These are phyloP conservation scores for Hyperoplus immaculatus DNA, from an alignment of 2,797 vertebrate genomes.

Conservation along the genomic window DNA sequence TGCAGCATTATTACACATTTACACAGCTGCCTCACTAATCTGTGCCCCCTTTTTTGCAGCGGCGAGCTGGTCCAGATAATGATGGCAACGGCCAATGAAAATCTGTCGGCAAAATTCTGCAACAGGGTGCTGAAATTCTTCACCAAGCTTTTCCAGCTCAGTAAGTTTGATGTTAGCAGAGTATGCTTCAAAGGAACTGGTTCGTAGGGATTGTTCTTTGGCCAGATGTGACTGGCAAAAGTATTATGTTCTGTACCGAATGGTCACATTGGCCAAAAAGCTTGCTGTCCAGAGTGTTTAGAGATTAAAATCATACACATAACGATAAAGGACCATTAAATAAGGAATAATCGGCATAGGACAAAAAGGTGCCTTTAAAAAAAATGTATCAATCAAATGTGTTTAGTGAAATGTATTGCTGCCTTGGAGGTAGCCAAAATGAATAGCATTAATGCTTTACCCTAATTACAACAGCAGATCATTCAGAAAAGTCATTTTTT, in stretches of 20 bases:
- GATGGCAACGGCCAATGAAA: constrained; percentile 99
- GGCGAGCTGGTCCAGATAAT: constrained; percentile 99
- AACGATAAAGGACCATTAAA: neutral
- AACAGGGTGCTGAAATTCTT: constrained; percentile 99
- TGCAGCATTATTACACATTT: neutral
- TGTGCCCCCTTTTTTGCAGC: constrained; percentile 71
- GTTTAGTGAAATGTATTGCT: too few relatives aligned
- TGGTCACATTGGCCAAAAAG: neutral
- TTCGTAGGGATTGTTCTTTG: neutral
- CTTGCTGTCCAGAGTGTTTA: neutral
- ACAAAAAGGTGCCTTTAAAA: too few relatives aligned
- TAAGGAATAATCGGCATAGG: too few relatives aligned
- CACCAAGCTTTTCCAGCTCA: constrained; percentile 98
- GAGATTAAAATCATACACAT: neutral
- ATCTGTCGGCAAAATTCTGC: constrained; percentile 97
- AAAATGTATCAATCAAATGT: too few relatives aligned
- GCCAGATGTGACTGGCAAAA: neutral
- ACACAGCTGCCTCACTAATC: constrained; percentile 7
- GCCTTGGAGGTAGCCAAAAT: too few relatives aligned
- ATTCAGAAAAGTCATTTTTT: too few relatives aligned
- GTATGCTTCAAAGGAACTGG: neutral
- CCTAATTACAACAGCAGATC: too few relatives aligned
- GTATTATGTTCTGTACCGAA: neutral
- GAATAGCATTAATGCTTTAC: too few relatives aligned
- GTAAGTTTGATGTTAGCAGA: constrained; percentile 84